Percentiles rank a stretch among this genome's conserved stretches.
phyloP scores from a whole-genome alignment of 2,113 vertebrate species.

The Psophia crepitans region DNA sequence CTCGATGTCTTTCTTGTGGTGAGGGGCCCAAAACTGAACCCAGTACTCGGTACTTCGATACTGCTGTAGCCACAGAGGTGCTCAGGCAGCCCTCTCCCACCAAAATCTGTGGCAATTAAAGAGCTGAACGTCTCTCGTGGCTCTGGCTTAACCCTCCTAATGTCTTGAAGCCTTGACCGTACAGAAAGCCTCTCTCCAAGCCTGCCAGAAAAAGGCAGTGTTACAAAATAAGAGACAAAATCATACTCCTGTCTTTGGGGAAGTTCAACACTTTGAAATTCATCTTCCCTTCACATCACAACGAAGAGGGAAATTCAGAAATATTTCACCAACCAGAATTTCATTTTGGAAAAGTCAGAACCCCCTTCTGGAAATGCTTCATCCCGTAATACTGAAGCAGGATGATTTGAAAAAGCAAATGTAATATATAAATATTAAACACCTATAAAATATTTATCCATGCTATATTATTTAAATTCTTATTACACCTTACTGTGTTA shows the following conservation, averaged over 20 bases:
- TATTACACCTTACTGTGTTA: background rate
- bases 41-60: too few species aligned
- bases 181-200: background rate
- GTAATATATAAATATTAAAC: constrained; percentile 6
- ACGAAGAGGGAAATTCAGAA: background rate
- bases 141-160: background rate
- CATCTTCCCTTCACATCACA: background rate
- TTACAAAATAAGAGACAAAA: background rate
- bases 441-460: background rate
- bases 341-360: background rate
- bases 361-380: background rate
- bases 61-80: background rate
- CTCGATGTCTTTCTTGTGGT: too few species aligned
- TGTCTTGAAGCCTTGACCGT: background rate
- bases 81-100: background rate
- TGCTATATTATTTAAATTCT: background rate
- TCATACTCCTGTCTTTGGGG: background rate
- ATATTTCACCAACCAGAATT: background rate
- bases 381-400: background rate
- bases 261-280: background rate
- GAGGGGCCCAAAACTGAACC: too few species aligned
- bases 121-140: background rate
- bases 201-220: background rate
- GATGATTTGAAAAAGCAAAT: background rate
- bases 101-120: background rate